Evolutionary conservation across 2,888 invertebrate species (phyloP), one percentile per base, ranked within the genome.

Genomic region (Agrochola circellaris): DNA sequence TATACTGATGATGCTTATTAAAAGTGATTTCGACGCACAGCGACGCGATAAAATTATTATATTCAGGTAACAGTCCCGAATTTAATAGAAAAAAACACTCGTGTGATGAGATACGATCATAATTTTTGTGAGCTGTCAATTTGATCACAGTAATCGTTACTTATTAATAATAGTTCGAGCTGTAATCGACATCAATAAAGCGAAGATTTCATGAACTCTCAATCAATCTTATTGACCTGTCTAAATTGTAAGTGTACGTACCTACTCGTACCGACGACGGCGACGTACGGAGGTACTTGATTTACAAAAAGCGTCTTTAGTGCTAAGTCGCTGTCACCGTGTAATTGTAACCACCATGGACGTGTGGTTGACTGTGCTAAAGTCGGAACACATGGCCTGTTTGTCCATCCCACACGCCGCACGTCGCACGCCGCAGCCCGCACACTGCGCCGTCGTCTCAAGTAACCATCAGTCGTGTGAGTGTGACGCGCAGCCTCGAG

Each of bases 141-240:
- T 60, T 64, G 60, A 51, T 74, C 42, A 54, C 13, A 67, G 42
- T 67, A 51, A 67, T 81, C 67, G 56, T 77, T 77, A 45, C 34
- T 75, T 62, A 82, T 70, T 67, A 70, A 66, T 75, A 81, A 65
- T 60, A 75, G 58, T 69, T 60, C 56, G 34, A 79, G 54, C 42
- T 42, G 56, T 64, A 64, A 71, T 81, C 67, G 67, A 68, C 67
- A 72, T 67, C 67, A 77, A 81, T 81, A 71, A 62, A 67, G 51
- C 67, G 58, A 58, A 62, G n/a, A 69, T 78, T 81, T 65, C 64
- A 73, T 62, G 68, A 73, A 78, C 78, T 82, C 69, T 75, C 72
- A 79, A 82, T 83, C 83, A 75, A 83, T 83, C 75, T 79, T 74
- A 34, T 69, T 82, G 82, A 83, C 83, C 83, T 69, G 83, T 45